Percentiles rank a stretch among this genome's conserved stretches.
Evolutionary conservation across 1,140 invertebrate genomes (phyloP).

Genomic region (Cydia amplana): DNA sequence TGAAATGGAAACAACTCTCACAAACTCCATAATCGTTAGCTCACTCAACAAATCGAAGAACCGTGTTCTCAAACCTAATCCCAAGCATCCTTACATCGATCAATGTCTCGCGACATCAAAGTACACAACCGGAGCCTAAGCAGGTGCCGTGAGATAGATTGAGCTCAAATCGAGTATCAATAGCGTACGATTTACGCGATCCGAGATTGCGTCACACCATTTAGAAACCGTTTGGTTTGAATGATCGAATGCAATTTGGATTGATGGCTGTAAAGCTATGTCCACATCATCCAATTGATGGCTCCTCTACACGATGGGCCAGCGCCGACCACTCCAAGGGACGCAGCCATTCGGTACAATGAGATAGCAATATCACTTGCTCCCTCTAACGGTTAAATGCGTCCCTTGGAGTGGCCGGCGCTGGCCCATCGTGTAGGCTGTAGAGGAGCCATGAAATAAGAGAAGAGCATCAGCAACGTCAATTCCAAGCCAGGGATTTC

Average conservation of each 20-base stretch:
- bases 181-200: slow-evolving; percentile 48
- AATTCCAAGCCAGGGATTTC: no score
- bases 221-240: slow-evolving; percentile 25
- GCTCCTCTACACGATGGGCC: no score
- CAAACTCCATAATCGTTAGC: slow-evolving; percentile 1
- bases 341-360: no score
- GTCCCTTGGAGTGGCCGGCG: no score
- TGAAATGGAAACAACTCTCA: neutral
- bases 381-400: no score
- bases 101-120: slow-evolving; percentile 58
- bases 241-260: slow-evolving; percentile 4
- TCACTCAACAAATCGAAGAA: slow-evolving; percentile 16
- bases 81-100: slow-evolving; percentile 45
- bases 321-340: no score
- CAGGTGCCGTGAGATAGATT: slow-evolving; percentile 60
- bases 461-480: neutral
- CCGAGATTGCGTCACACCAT: slow-evolving; percentile 46
- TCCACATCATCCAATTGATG: neutral
- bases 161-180: slow-evolving; percentile 56
- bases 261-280: neutral
- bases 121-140: slow-evolving; percentile 50
- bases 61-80: neutral
- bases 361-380: no score
- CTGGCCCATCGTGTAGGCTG: no score
- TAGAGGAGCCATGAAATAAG: no score